A percentile compares a stretch with the other conserved stretches of the same genome.
Conservation (phyloP, 2,888 invertebrate genomes). For the Herminia tarsipennalis region DNA sequence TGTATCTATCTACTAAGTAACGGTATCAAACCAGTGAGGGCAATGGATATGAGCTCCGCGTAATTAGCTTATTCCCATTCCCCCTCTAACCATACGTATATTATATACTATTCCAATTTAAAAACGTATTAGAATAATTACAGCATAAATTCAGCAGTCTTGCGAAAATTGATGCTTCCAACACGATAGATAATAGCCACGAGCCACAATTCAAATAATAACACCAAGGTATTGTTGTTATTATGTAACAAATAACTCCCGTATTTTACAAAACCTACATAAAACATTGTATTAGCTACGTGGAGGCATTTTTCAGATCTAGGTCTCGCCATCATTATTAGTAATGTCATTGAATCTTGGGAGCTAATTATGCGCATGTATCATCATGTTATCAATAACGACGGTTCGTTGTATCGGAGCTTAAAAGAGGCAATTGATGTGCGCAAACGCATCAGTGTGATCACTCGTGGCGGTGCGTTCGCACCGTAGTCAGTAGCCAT, state of each 20-base stretch:
- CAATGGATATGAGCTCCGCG: too few relatives aligned
- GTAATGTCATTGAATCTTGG: slow-evolving; percentile 5
- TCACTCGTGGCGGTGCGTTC: slow-evolving; percentile 48
- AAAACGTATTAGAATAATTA: too few relatives aligned
- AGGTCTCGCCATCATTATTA: slow-evolving; percentile 4
- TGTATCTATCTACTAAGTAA: too few relatives aligned
- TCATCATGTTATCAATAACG: slow-evolving; percentile 31
- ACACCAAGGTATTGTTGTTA: too few relatives aligned
- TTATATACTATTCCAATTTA: too few relatives aligned
- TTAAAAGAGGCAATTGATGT: slow-evolving; percentile 65
- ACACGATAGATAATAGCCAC: too few relatives aligned
- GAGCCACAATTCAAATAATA: too few relatives aligned
- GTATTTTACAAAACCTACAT: neutral
- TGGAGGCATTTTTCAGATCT: slow-evolving; percentile 8
- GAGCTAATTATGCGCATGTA: slow-evolving; percentile 15
- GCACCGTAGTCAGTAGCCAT: slow-evolving; percentile 67
- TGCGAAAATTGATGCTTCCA: too few relatives aligned
- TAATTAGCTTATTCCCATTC: too few relatives aligned
- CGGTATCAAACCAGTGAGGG: too few relatives aligned
- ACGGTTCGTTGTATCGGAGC: slow-evolving; percentile 57
- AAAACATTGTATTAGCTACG: neutral
- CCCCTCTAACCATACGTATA: too few relatives aligned
- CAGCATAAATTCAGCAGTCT: too few relatives aligned
- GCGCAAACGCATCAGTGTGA: slow-evolving; percentile 65
- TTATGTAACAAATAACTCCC: neutral